Conservation (phyloP, 2,113 vertebrate species). For the Cavia aperea region DNA sequence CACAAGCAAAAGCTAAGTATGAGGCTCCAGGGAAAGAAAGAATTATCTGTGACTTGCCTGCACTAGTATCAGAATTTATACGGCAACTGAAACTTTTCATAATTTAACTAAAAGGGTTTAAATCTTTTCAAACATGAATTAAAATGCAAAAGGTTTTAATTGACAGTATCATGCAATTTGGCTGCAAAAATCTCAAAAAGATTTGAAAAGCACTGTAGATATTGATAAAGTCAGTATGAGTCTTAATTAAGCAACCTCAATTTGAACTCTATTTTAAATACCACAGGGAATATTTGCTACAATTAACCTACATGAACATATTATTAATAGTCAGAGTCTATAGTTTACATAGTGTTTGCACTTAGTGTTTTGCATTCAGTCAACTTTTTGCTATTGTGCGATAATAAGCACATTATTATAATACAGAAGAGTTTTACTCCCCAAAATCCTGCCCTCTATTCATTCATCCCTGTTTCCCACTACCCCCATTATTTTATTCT, state of each 20-base stretch:
- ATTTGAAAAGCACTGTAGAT: background rate
- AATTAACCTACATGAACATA: background rate
- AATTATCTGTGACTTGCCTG: background rate
- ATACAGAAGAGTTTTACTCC: background rate
- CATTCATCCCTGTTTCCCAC: background rate
- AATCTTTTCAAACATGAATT: background rate
- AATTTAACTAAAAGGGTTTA: background rate
- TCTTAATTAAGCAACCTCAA: background rate
- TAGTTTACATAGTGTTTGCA: background rate
- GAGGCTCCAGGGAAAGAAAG: background rate
- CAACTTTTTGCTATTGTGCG: background rate
- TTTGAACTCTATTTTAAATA: background rate
- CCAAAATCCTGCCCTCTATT: background rate
- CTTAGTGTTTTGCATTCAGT: background rate
- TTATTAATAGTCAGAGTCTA: background rate
- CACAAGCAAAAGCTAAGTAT: background rate
- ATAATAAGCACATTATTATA: background rate
- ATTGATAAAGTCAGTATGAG: background rate
- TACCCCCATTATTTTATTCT: background rate
- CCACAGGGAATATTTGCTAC: background rate
- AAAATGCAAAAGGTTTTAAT: background rate
- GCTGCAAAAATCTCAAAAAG: background rate
- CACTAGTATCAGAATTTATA: background rate
- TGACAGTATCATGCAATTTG: background rate
- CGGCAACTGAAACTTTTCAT: background rate